Evolutionary conservation across 2,113 vertebrate genomes (phyloP).

Genomic region (Callopanchax toddi): DNA sequence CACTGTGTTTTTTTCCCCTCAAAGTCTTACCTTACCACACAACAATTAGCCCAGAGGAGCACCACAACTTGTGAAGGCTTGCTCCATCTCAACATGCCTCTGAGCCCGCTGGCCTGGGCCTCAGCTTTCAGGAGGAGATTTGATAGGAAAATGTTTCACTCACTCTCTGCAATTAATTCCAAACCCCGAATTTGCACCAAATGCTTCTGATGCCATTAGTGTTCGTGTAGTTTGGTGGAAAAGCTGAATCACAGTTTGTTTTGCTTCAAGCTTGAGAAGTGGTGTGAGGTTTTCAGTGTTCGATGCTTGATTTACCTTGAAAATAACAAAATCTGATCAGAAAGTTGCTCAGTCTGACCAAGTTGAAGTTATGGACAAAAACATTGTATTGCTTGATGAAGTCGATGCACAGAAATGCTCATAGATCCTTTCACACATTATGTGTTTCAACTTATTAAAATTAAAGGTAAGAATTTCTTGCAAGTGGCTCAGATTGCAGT

Average conservation of each 20-base stretch:
- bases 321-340: neutral
- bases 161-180: conserved; percentile 45
- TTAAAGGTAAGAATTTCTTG: too few relatives aligned
- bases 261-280: neutral
- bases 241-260: conserved; percentile 23
- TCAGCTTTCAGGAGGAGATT: conserved; percentile 45
- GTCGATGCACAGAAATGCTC: neutral
- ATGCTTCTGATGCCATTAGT: conserved; percentile 10
- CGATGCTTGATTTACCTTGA: neutral
- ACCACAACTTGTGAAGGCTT: conserved; percentile 64
- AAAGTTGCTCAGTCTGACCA: neutral
- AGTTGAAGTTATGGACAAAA: too few relatives aligned
- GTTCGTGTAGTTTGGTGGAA: conserved; percentile 32
- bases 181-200: conserved; percentile 15
- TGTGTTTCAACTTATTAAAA: neutral
- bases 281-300: neutral
- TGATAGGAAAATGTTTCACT: conserved; percentile 45
- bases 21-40: conserved; percentile 69
- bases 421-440: neutral
- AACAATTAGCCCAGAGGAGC: conserved; percentile 73
- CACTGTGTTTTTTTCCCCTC: conserved; percentile 53
- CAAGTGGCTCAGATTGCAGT: too few relatives aligned
- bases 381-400: neutral
- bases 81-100: conserved; percentile 39
- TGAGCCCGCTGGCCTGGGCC: conserved; percentile 33